Percentiles rank a stretch among this genome's conserved stretches.
These are phyloP conservation scores for Melanotaenia pygmaea DNA, from an alignment of 2,797 vertebrate genomes.

Conservation along the genomic window DNA sequence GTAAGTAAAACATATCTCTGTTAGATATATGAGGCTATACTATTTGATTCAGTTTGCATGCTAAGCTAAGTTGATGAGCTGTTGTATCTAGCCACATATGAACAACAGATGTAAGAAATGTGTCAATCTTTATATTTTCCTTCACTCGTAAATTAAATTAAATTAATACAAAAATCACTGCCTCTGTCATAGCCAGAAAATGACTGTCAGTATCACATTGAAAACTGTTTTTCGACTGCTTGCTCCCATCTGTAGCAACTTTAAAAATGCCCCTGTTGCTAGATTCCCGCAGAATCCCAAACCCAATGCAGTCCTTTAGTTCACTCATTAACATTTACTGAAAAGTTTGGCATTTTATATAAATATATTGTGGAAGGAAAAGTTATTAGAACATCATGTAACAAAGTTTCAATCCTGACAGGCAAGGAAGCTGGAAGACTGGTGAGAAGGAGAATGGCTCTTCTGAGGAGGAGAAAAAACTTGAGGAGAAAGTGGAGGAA, in stretches of 20 bases:
- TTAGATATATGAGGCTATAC: background rate
- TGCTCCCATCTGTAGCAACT: too few species aligned
- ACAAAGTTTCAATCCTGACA: slow-evolving; percentile 58
- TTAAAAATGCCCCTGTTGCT: too few species aligned
- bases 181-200: background rate
- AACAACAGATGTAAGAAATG: too few species aligned
- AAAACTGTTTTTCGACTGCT: background rate
- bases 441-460: slow-evolving; percentile 95
- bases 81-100: background rate
- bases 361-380: background rate
- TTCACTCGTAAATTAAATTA: too few species aligned
- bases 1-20: background rate
- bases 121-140: background rate
- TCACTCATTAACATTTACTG: background rate
- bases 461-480: slow-evolving; percentile 95
- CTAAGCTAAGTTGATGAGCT: background rate
- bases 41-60: background rate
- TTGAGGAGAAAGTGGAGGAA: slow-evolving; percentile 95
- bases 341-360: background rate
- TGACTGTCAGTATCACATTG: background rate
- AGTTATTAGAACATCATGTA: slow-evolving; percentile 33
- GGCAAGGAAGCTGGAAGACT: slow-evolving; percentile 87
- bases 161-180: too few species aligned
- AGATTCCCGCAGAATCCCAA: too few species aligned
- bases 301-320: too few species aligned